Base-by-base conservation (phyloP, 2,888 invertebrate species). In the Eristalinus sepulchralis region DNA sequence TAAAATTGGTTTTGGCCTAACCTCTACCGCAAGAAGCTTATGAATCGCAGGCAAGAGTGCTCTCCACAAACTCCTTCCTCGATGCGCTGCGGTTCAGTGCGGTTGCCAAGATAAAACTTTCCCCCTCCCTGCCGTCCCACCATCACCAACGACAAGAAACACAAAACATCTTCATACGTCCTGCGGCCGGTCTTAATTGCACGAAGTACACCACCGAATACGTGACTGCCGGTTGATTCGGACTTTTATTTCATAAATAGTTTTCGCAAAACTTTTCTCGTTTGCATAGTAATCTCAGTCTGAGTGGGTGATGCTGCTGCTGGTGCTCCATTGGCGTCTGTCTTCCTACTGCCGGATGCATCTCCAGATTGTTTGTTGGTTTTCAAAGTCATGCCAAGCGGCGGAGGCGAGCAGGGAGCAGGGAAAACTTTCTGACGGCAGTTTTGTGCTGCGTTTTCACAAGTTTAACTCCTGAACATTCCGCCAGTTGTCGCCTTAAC, bases 211-310 rank as follows among this genome's bases (percentile, higher is more conserved):
- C 73, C 66, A 57, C 73, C 66, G 47, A 83, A 78, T 75, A 86
- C 86, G 86, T 86, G 86, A 86, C 86, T 86, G 66, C 70, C 71
- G 83, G 83, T 86, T 71, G 86, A 86, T 83, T 86, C 36, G 73
- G 78, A 86, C 83, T 86, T 86, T 86, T 86, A 86, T 86, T 86
- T 83, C 86, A 86, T 86, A 86, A 86, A 86, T 86, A 86, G 83
- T 86, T 86, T 83, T 78, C 13, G 73, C 70, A 71, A 55, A 86
- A 86, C 66, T 86, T 86, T 86, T 75, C 86, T 86, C 83, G 86
- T 86, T 86, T 86, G 83, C 86, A 86, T 86, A 83, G 86, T 86
- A 86, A 86, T 86, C 86, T 86, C 75, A 64, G 86, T 83, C 78
- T 75, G 78, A 83, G 83, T 75, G 83, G 77, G 64, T 81, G 73